Evolutionary conservation across 2,797 vertebrate species (phyloP).

Genomic region (Limnodromus scolopaceus): DNA sequence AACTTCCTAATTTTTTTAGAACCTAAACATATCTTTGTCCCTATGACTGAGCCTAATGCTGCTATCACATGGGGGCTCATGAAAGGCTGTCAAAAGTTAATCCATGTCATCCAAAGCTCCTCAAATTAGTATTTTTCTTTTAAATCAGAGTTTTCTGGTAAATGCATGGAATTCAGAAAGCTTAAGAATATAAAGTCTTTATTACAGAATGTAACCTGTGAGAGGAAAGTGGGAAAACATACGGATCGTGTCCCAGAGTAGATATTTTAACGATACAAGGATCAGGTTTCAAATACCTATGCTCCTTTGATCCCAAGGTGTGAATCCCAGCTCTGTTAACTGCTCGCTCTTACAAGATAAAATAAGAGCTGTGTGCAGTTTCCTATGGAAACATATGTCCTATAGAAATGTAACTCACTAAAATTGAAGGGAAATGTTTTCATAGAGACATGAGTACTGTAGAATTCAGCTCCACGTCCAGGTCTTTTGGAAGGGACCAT

Average conservation of each 20-base stretch:
- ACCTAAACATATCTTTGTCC: not conserved
- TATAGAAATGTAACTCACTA: not conserved
- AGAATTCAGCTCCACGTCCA: not conserved
- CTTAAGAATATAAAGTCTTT: not conserved
- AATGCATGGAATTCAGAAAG: not conserved
- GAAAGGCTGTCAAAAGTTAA: not conserved
- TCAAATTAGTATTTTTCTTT: not conserved
- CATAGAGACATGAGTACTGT: fast-evolving
- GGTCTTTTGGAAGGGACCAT: not conserved
- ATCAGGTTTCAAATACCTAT: conserved; percentile 36
- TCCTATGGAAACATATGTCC: not conserved
- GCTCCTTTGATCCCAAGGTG: conserved; percentile 45
- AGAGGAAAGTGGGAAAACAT: not conserved
- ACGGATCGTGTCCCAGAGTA: not conserved
- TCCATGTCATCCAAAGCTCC: not conserved
- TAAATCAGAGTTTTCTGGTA: not conserved
- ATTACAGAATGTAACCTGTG: not conserved
- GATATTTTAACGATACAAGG: not conserved
- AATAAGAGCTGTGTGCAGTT: not conserved
- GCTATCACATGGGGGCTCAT: not conserved
- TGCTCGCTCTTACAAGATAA: not conserved
- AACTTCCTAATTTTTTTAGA: not conserved
- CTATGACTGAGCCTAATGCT: not conserved
- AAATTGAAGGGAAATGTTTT: not conserved
- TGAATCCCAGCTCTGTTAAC: conserved; percentile 30